phyloP scores from a whole-genome alignment of 2,888 invertebrate genomes.

The Athalia cordata region DNA sequence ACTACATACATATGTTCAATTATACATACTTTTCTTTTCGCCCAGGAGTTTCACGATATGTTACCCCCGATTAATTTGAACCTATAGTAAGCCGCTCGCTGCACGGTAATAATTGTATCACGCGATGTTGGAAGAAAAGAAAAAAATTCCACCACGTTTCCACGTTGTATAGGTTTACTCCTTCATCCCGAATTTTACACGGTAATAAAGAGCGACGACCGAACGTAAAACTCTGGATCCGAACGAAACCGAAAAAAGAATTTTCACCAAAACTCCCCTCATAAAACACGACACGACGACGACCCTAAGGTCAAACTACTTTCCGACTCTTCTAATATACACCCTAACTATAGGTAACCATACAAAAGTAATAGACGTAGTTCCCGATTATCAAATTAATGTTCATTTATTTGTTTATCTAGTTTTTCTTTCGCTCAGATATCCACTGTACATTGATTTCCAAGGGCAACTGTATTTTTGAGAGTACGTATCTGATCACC shows the following conservation, averaged over 20 bases:
- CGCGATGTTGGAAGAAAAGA: constrained; percentile 9
- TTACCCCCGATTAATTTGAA: background rate
- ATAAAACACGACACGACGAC: background rate
- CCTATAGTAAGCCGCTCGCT: background rate
- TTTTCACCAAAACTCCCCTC: background rate
- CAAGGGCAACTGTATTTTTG: too few species aligned
- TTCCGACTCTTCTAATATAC: background rate
- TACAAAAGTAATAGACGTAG: too few species aligned
- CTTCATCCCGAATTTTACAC: background rate
- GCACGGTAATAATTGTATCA: constrained; percentile 31
- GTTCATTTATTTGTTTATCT: background rate
- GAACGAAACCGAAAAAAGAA: constrained; percentile 1
- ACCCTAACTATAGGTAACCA: background rate
- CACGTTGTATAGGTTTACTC: background rate
- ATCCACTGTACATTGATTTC: too few species aligned
- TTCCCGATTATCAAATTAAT: background rate
- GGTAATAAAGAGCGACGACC: constrained; percentile 18
- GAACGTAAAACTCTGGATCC: constrained; percentile 1
- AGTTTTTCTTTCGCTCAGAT: too few species aligned
- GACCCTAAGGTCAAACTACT: constrained; percentile 1
- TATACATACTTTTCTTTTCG: too few species aligned
- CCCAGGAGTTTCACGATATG: too few species aligned
- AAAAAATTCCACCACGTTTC: background rate
- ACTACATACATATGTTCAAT: too few species aligned
- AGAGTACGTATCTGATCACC: too few species aligned